These are phyloP conservation scores for Fragum whitleyi DNA, from an alignment of 2,888 invertebrate species.

Conservation along the genomic window DNA sequence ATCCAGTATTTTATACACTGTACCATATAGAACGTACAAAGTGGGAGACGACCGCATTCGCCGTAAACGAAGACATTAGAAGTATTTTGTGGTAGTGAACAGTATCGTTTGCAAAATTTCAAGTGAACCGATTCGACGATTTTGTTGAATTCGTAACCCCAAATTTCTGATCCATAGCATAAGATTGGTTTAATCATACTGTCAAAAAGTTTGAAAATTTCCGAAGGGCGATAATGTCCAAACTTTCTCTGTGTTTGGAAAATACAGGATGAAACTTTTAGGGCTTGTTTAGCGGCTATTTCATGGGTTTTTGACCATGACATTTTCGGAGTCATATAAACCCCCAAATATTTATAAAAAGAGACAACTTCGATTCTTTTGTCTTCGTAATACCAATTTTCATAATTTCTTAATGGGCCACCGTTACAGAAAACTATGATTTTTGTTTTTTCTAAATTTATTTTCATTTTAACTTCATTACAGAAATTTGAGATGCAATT, in stretches of 20 bases:
- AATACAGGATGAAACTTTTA: background rate
- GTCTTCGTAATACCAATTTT: constrained; percentile 32
- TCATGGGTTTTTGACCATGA: constrained; percentile 20
- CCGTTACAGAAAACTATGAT: constrained; percentile 20
- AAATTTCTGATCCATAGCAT: too few relatives aligned
- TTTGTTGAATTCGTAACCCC: too few relatives aligned
- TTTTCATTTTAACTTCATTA: background rate
- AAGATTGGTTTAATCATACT: too few relatives aligned
- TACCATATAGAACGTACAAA: too few relatives aligned
- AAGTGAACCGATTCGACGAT: too few relatives aligned
- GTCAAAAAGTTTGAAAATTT: constrained; percentile 26
- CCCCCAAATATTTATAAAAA: constrained; percentile 39
- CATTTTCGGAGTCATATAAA: constrained; percentile 20
- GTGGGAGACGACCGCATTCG: too few relatives aligned
- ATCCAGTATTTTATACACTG: too few relatives aligned
- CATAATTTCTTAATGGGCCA: background rate
- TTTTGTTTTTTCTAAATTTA: constrained; percentile 30
- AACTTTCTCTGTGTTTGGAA: background rate
- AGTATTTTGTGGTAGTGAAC: too few relatives aligned
- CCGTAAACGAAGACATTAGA: too few relatives aligned
- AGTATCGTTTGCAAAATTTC: too few relatives aligned
- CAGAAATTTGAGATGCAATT: background rate
- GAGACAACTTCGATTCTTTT: constrained; percentile 23
- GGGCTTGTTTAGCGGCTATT: background rate
- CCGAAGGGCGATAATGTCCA: background rate